phyloP scores from a whole-genome alignment of 2,888 invertebrate genomes.

The Caenorhabditis panamensis region DNA sequence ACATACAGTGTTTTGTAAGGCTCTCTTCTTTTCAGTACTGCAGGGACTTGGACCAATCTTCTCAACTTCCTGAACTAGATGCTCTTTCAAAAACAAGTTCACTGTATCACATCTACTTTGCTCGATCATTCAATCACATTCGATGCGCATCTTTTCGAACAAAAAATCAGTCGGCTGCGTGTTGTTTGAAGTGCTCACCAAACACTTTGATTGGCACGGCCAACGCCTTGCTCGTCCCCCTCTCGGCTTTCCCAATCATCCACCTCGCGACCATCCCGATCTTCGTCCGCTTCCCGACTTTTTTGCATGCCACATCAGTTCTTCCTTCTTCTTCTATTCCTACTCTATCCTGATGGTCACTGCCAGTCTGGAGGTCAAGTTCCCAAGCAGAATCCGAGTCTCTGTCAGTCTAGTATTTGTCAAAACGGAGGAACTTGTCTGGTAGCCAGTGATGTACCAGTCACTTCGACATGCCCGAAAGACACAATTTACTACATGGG shows the following conservation, averaged over 20 bases:
- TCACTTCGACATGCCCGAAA: slow-evolving; percentile 38
- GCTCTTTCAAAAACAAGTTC: not conserved
- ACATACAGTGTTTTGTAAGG: no score
- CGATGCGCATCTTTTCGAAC: slow-evolving; percentile 12
- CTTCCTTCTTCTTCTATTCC: slow-evolving; percentile 11
- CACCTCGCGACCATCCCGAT: not conserved
- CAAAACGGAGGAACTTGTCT: slow-evolving; percentile 60
- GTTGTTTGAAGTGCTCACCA: slow-evolving; percentile 54
- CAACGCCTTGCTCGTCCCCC: slow-evolving; percentile 30
- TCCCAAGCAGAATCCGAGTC: slow-evolving; percentile 18
- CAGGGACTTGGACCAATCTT: no score
- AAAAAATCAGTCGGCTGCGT: slow-evolving; percentile 22
- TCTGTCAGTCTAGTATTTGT: slow-evolving; percentile 49
- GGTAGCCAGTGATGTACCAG: slow-evolving; percentile 36
- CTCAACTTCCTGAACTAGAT: no score
- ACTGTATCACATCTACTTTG: not conserved
- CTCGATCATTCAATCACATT: not conserved
- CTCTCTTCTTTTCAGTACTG: no score
- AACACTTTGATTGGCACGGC: slow-evolving; percentile 48
- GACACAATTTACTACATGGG: slow-evolving; percentile 48
- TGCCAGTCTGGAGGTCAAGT: not conserved
- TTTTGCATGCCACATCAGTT: slow-evolving; percentile 12
- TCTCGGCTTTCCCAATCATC: slow-evolving; percentile 17
- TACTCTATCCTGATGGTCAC: not conserved
- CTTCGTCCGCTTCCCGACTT: not conserved